These are phyloP conservation scores for Rotaria socialis DNA, from an alignment of 2,888 invertebrate species.

Conservation along the genomic window DNA sequence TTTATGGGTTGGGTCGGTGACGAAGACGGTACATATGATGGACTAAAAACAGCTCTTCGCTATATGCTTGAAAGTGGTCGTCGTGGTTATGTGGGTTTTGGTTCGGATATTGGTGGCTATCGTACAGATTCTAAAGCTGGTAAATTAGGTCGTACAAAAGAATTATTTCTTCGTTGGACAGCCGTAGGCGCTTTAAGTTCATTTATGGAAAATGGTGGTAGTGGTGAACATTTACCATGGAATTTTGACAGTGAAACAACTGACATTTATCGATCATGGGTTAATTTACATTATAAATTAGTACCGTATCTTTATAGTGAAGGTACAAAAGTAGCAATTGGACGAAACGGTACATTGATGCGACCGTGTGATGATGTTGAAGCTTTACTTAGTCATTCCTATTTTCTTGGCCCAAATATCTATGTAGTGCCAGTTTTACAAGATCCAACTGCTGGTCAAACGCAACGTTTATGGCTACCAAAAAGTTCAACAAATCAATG, in stretches of 20 bases:
- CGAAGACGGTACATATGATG: constrained; percentile 40
- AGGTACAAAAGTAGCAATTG: constrained; percentile 26
- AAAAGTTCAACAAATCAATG: background rate
- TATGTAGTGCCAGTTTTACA: background rate
- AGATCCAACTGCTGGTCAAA: background rate
- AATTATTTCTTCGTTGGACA: constrained; percentile 43
- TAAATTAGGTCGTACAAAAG: constrained; percentile 38
- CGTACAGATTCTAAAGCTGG: background rate
- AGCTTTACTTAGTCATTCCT: background rate
- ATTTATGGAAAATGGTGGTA: constrained; percentile 46
- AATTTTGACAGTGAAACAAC: constrained; percentile 40
- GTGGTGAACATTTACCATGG: constrained; percentile 44
- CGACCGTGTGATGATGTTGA: background rate
- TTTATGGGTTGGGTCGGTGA: constrained; percentile 45
- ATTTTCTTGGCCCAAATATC: background rate
- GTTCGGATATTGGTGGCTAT: constrained; percentile 44
- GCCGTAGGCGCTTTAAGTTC: constrained; percentile 41
- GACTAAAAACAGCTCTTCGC: constrained; percentile 38
- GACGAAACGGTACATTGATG: constrained; percentile 19
- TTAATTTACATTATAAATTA: constrained; percentile 38
- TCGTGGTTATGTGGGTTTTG: constrained; percentile 41
- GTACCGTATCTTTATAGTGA: constrained; percentile 28
- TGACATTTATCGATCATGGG: constrained; percentile 40
- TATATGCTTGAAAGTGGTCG: constrained; percentile 45
- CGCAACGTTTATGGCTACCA: background rate